A percentile compares a stretch with the other conserved stretches of the same genome.
Conservation (phyloP, 1,140 invertebrate species). For the Dreissena rostriformis region DNA sequence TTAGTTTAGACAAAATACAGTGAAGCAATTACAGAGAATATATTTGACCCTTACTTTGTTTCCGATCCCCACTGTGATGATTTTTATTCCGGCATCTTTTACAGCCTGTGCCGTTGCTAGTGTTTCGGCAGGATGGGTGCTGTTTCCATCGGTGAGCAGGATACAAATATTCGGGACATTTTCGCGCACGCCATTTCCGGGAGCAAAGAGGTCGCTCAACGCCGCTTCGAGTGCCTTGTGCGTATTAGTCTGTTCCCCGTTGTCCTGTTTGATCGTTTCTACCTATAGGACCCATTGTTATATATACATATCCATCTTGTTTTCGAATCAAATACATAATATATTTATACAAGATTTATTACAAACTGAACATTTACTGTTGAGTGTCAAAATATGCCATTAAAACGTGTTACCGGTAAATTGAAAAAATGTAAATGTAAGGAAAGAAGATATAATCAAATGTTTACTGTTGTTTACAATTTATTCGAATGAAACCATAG, state of each 20-base stretch:
- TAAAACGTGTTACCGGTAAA: no score
- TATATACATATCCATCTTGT: no score
- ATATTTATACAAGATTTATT: no score
- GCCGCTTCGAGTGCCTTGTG: constrained; percentile 21
- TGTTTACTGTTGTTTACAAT: no score
- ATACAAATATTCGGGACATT: constrained; percentile 52
- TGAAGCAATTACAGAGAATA: not conserved
- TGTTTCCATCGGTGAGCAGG: constrained; percentile 62
- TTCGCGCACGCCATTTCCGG: constrained; percentile 33
- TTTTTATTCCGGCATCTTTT: constrained; percentile 42
- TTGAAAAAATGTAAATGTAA: no score
- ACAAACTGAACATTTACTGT: no score
- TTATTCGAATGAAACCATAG: no score
- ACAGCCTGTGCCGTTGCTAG: constrained; percentile 38
- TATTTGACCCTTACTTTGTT: constrained; percentile 31
- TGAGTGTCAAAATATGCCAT: no score
- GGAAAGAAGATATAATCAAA: no score
- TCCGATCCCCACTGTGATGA: constrained; percentile 58
- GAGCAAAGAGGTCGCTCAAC: constrained; percentile 40
- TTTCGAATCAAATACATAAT: no score
- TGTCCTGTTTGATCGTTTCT: constrained; percentile 31
- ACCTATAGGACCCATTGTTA: constrained; percentile 9
- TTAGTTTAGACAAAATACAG: no score
- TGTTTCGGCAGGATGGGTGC: constrained; percentile 17
- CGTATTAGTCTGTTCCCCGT: constrained; percentile 39